Evolutionary conservation across 2,888 invertebrate genomes (phyloP).

Genomic region (Melikaiella ostensackeni): DNA sequence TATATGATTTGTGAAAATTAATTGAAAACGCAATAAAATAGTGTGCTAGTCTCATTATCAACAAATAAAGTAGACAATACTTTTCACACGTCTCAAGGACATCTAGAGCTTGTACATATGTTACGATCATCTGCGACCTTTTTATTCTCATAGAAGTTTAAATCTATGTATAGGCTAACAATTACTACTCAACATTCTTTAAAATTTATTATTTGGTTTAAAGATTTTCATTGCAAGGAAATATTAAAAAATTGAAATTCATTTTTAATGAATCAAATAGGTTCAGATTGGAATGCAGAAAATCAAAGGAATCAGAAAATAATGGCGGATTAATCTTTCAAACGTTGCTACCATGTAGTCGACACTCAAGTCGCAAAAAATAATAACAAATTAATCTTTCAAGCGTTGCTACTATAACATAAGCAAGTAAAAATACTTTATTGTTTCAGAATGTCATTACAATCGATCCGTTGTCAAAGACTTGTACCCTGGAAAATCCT

Average conservation of each 20-base stretch:
- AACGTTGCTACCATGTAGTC: no score
- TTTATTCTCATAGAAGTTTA: neutral
- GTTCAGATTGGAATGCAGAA: no score
- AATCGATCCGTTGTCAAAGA: slow-evolving; percentile 80
- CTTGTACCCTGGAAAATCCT: slow-evolving; percentile 78
- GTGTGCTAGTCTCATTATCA: neutral
- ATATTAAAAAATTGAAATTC: neutral
- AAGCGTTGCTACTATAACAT: neutral
- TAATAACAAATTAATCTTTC: no score
- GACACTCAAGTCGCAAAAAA: no score
- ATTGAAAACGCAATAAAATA: neutral
- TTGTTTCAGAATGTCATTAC: slow-evolving; percentile 82
- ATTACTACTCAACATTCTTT: neutral
- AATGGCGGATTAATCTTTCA: no score
- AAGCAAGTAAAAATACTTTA: neutral
- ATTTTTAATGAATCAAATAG: no score
- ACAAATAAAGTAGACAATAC: neutral
- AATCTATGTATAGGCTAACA: neutral
- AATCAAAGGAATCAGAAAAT: no score
- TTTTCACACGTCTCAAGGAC: neutral
- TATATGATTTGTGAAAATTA: neutral
- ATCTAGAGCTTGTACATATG: neutral
- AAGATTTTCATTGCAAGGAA: neutral
- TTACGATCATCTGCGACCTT: neutral
- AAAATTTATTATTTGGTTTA: neutral